A percentile compares a stretch with the other conserved stretches of the same genome.
Evolutionary conservation across 2,888 invertebrate species (phyloP).

Genomic region (Taenaris catops): DNA sequence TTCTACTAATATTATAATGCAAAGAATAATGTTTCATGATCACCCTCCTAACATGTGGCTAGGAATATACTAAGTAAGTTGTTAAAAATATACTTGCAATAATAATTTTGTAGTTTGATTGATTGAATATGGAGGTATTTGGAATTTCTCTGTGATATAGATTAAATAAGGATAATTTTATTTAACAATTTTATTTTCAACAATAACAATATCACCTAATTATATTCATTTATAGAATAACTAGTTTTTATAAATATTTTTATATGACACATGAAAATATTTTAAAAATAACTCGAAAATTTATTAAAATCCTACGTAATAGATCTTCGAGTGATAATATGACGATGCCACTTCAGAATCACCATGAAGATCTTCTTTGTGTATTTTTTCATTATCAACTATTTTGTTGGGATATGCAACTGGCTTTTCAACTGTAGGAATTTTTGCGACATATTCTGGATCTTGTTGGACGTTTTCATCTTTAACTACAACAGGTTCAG

Average conservation of each 20-base stretch:
- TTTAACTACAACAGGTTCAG: constrained; percentile 34
- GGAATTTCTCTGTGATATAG: not conserved
- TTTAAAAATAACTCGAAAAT: not conserved
- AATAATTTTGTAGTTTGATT: too few species aligned
- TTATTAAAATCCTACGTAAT: constrained; percentile 45
- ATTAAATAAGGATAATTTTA: not conserved
- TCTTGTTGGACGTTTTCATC: constrained; percentile 20
- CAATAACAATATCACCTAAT: constrained; percentile 6
- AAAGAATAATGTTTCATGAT: too few species aligned
- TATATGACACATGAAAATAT: constrained; percentile 2
- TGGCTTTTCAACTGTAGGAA: constrained; percentile 18
- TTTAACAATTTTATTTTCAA: constrained; percentile 8
- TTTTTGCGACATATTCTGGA: constrained; percentile 20
- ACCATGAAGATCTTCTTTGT: constrained; percentile 23
- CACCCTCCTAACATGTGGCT: too few species aligned
- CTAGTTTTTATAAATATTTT: constrained; percentile 9
- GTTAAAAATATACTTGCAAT: too few species aligned
- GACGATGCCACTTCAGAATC: constrained; percentile 68
- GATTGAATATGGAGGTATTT: too few species aligned
- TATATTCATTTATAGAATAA: not conserved
- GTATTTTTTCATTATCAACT: constrained; percentile 10
- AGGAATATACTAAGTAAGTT: too few species aligned
- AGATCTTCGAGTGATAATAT: constrained; percentile 56
- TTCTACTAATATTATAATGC: too few species aligned
- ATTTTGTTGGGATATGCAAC: constrained; percentile 2